A percentile compares a stretch with the other conserved stretches of the same genome.
These are phyloP conservation scores for Parnassius orleans DNA, from an alignment of 2,888 invertebrate genomes.

Conservation along the genomic window DNA sequence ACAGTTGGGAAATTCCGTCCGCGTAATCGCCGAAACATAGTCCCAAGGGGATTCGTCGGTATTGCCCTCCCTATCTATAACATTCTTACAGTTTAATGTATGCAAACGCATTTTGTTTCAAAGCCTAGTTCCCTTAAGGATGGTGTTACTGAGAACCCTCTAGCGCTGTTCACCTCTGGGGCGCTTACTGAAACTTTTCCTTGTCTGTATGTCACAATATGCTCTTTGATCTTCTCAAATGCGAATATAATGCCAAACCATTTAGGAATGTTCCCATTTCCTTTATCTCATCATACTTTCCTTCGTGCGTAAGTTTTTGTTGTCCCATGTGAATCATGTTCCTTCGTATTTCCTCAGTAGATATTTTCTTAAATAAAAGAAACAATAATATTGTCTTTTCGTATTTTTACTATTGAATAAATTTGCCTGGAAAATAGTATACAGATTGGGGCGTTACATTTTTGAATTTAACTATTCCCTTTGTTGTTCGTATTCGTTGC, in stretches of 20 bases:
- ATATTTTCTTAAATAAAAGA: constrained; percentile 41
- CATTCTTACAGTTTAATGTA: constrained; percentile 81
- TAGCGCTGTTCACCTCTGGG: constrained; percentile 59
- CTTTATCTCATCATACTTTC: constrained; percentile 59
- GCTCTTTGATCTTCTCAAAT: constrained; percentile 78
- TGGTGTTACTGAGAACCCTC: constrained; percentile 72
- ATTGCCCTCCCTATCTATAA: constrained; percentile 74
- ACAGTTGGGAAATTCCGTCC: constrained; percentile 69
- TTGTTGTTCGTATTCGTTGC: constrained; percentile 40
- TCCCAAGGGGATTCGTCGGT: constrained; percentile 61
- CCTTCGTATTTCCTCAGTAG: constrained; percentile 52
- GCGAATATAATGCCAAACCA: constrained; percentile 77
- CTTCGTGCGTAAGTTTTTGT: constrained; percentile 44
- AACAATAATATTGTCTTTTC: constrained; percentile 62
- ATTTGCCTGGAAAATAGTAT: constrained; percentile 55
- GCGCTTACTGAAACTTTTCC: constrained; percentile 61
- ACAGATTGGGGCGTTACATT: constrained; percentile 50
- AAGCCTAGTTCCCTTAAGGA: constrained; percentile 75
- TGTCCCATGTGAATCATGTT: constrained; percentile 45
- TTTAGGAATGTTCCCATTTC: constrained; percentile 64
- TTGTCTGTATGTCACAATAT: constrained; percentile 66
- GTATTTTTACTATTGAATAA: constrained; percentile 57
- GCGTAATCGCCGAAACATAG: constrained; percentile 79
- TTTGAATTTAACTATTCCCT: constrained; percentile 42
- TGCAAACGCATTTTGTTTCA: constrained; percentile 82